Conservation (phyloP, 2,888 invertebrate species). For the Dyspetes luteomarginatus region DNA sequence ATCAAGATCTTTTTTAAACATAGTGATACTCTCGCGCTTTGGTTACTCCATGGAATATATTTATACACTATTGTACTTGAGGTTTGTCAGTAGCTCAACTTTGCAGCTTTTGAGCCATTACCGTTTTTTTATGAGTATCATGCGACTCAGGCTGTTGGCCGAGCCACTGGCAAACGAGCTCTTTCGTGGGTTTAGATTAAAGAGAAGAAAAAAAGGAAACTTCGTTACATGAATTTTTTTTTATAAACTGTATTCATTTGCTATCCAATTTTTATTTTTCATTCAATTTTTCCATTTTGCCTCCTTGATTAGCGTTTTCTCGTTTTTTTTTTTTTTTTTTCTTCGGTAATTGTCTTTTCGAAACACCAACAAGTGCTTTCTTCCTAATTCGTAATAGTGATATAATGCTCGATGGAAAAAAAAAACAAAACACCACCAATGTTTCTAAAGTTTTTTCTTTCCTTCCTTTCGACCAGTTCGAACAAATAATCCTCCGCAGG, state of each 20-base stretch:
- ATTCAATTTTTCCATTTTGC: background rate
- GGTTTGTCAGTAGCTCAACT: conserved; percentile 65
- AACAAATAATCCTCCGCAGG: conserved; percentile 13
- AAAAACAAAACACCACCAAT: too few species aligned
- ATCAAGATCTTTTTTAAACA: conserved; percentile 12
- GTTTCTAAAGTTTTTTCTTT: conserved; percentile 2
- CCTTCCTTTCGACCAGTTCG: background rate
- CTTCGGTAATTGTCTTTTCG: conserved; percentile 15
- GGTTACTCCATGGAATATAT: conserved; percentile 53
- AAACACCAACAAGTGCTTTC: conserved; percentile 46
- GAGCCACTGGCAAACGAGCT: conserved; percentile 66
- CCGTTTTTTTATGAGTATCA: conserved; percentile 67
- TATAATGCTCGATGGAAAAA: background rate
- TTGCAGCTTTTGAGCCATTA: conserved; percentile 73
- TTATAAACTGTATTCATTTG: conserved; percentile 72
- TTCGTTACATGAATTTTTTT: conserved; percentile 57
- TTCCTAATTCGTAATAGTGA: background rate
- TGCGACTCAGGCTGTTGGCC: conserved; percentile 72
- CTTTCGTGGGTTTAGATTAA: conserved; percentile 58
- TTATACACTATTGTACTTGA: conserved; percentile 58
- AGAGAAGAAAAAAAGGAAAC: conserved; percentile 24
- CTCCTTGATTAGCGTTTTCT: background rate
- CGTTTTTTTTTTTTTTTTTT: conserved; percentile 15
- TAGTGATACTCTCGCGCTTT: conserved; percentile 57
- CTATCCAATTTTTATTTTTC: conserved; percentile 57